A percentile compares a stretch with the other conserved stretches of the same genome.
Evolutionary conservation across 2,888 invertebrate species (phyloP).

Genomic region (Lampropteryx suffumata): DNA sequence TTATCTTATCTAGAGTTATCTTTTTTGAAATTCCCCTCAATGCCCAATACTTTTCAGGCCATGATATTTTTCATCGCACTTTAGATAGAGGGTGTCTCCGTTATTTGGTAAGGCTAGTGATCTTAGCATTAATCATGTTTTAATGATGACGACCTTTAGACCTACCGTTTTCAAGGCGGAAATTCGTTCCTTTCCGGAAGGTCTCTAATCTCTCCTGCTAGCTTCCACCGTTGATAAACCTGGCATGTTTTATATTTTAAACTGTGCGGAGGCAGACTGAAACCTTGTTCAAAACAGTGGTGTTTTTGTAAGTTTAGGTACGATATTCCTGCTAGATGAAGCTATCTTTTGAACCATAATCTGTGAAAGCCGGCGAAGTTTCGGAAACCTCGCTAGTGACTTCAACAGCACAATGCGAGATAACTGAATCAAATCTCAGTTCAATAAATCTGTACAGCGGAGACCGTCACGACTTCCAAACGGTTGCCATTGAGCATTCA

Average conservation of each 20-base stretch:
- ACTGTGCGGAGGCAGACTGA: slow-evolving; percentile 1
- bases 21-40: no score
- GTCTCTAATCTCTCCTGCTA: slow-evolving; percentile 37
- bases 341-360: slow-evolving; percentile 1
- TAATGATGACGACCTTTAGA: slow-evolving; percentile 43
- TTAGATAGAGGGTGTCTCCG: slow-evolving; percentile 10
- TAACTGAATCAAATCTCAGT: slow-evolving; percentile 38
- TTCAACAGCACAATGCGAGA: slow-evolving; percentile 24
- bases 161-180: slow-evolving; percentile 39
- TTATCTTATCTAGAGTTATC: no score
- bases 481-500: slow-evolving; percentile 44
- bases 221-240: slow-evolving; percentile 11
- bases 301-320: no score
- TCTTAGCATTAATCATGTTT: slow-evolving; percentile 44
- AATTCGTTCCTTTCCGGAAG: slow-evolving; percentile 41
- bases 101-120: slow-evolving; percentile 20
- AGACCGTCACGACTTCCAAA: slow-evolving; percentile 44
- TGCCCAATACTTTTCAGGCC: background rate
- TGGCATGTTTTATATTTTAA: slow-evolving; percentile 26
- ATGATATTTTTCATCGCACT: slow-evolving; percentile 12
- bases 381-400: slow-evolving; percentile 15
- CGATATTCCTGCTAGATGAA: background rate
- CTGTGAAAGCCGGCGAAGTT: slow-evolving; percentile 5
- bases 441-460: slow-evolving; percentile 48
- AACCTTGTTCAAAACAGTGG: no score